Percentiles rank a stretch among this genome's conserved stretches.
Conservation (phyloP, 2,888 invertebrate species). For the Hydriomena furcata region DNA sequence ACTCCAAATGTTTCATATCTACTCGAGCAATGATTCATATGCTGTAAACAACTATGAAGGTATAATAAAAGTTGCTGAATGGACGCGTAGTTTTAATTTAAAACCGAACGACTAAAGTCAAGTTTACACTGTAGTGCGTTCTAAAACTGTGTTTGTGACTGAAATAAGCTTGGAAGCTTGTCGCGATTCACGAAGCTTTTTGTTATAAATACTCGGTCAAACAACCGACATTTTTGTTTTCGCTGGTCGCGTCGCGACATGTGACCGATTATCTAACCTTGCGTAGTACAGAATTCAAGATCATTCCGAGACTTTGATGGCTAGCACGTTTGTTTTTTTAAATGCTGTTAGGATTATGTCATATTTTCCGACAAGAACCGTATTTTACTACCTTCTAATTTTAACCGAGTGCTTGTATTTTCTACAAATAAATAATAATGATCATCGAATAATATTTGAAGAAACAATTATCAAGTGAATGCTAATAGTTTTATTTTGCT, state of each 20-base stretch:
- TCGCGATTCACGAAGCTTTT: constrained; percentile 58
- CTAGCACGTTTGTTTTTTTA: constrained; percentile 45
- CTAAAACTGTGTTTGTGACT: constrained; percentile 36
- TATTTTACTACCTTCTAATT: background rate
- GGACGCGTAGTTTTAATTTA: constrained; percentile 30
- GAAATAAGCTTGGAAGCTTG: constrained; percentile 40
- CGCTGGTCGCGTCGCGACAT: constrained; percentile 50
- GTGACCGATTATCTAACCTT: constrained; percentile 70
- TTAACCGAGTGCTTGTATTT: background rate
- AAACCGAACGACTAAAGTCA: constrained; percentile 30
- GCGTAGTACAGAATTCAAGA: constrained; percentile 57
- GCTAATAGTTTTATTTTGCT: background rate
- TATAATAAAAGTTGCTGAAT: constrained; percentile 34
- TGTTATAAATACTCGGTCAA: constrained; percentile 68
- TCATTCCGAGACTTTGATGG: constrained; percentile 47
- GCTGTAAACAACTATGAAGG: constrained; percentile 30
- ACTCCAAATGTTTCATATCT: too few relatives aligned
- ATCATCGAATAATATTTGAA: background rate
- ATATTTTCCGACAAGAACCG: constrained; percentile 17
- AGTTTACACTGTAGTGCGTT: constrained; percentile 27
- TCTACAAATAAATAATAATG: background rate
- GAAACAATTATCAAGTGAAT: background rate
- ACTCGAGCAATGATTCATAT: constrained; percentile 27
- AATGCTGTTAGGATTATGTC: constrained; percentile 24
- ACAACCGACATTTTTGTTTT: constrained; percentile 62